These are phyloP conservation scores for Dipodomys merriami DNA, from an alignment of 2,113 vertebrate genomes.

Conservation along the genomic window DNA sequence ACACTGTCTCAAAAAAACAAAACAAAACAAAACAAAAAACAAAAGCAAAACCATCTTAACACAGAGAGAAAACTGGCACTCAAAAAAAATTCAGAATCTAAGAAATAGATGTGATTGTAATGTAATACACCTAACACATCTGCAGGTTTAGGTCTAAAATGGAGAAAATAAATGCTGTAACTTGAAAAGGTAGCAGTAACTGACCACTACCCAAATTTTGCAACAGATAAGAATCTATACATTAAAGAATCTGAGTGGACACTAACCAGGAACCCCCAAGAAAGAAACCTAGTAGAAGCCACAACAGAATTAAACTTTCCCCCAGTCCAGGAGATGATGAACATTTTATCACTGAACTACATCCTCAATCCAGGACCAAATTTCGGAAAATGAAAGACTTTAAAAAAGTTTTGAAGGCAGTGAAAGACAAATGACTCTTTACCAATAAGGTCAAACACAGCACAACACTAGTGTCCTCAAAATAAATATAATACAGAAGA, in stretches of 20 bases:
- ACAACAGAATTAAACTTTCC: not conserved
- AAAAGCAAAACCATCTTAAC: not conserved
- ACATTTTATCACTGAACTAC: not conserved
- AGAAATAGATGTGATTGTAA: too few relatives aligned
- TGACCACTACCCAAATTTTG: not conserved
- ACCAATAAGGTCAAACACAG: not conserved
- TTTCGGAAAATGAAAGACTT: not conserved
- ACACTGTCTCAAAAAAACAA: not conserved
- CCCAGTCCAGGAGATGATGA: not conserved
- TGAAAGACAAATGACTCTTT: not conserved
- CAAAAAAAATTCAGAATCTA: not conserved
- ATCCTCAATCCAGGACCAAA: not conserved
- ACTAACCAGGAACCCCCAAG: not conserved
- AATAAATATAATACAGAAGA: not conserved
- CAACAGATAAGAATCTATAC: not conserved
- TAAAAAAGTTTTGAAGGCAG: not conserved
- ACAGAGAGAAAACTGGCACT: not conserved
- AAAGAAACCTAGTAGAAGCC: not conserved
- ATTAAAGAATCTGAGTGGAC: not conserved
- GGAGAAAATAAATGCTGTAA: not conserved
- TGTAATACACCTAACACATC: not conserved
- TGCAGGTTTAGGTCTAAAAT: not conserved
- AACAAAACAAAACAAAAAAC: too few relatives aligned
- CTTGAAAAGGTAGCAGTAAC: not conserved
- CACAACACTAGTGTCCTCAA: not conserved